phyloP scores from a whole-genome alignment of 2,113 vertebrate species.

The Dromas ardeola region DNA sequence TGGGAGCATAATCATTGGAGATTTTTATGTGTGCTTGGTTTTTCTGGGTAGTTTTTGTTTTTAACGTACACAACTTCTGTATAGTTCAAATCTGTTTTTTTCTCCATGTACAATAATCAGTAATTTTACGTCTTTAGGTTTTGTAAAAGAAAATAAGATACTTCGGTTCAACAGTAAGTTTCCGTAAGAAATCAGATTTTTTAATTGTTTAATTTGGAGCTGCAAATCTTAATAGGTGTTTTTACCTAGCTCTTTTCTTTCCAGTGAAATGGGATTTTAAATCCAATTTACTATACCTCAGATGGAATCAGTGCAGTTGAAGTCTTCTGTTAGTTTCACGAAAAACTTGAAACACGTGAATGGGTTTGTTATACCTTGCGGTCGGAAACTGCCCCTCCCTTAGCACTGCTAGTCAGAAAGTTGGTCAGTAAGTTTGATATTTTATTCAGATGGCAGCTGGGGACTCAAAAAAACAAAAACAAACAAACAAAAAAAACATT shows the following conservation, averaged over 20 bases:
- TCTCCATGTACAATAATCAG: rapidly evolving
- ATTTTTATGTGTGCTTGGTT: neutral
- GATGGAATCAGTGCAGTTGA: neutral
- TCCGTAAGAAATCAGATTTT: neutral
- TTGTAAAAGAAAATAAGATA: neutral
- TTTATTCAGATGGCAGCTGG: neutral
- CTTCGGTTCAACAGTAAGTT: neutral
- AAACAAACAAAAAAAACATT: no score
- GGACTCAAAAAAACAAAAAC: neutral
- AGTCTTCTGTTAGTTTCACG: neutral
- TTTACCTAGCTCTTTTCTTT: neutral
- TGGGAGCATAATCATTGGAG: neutral
- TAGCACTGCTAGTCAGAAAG: neutral
- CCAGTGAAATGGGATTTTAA: neutral
- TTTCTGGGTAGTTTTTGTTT: neutral
- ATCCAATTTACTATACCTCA: neutral
- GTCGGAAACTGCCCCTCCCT: neutral
- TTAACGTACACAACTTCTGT: rapidly evolving
- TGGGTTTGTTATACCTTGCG: neutral
- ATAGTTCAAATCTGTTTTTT: neutral
- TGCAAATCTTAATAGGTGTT: neutral
- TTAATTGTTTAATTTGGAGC: neutral
- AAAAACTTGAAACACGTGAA: neutral
- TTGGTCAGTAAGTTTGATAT: neutral
- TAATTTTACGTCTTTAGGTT: neutral